phyloP scores from a whole-genome alignment of 1,140 invertebrate genomes.

The Drosophila athabasca region DNA sequence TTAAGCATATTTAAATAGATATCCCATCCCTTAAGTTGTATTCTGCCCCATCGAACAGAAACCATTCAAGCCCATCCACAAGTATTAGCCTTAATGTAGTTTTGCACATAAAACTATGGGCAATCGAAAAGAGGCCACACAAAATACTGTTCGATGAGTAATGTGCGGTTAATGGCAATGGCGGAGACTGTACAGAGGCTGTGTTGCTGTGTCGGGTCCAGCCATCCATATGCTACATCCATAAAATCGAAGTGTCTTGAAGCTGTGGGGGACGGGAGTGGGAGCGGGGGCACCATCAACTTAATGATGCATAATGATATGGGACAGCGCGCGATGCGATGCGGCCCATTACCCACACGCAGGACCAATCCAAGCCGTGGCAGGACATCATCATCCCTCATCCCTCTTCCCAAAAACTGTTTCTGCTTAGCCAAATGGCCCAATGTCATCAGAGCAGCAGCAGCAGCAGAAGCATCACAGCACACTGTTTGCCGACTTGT shows the following conservation, averaged over 20 bases:
- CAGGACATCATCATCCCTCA: constrained; percentile 35
- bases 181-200: constrained; percentile 22
- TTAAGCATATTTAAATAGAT: too few species aligned
- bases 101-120: constrained; percentile 49
- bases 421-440: constrained; percentile 66
- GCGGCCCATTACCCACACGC: constrained; percentile 74
- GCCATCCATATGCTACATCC: constrained; percentile 49
- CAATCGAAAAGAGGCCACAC: constrained; percentile 50
- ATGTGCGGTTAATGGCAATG: constrained; percentile 71
- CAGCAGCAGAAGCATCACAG: constrained; percentile 8
- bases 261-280: constrained; percentile 25
- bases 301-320: constrained; percentile 82
- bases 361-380: background rate
- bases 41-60: background rate
- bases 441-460: constrained; percentile 29
- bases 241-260: constrained; percentile 74
- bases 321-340: constrained; percentile 61
- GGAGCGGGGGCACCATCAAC: constrained; percentile 58
- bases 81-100: constrained; percentile 50
- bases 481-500: constrained; percentile 36
- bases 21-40: too few species aligned
- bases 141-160: constrained; percentile 75
- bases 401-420: constrained; percentile 17
- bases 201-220: constrained; percentile 1
- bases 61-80: constrained; percentile 20